Base-by-base conservation (phyloP, 2,797 vertebrate species). In the Gallinago stenura region DNA sequence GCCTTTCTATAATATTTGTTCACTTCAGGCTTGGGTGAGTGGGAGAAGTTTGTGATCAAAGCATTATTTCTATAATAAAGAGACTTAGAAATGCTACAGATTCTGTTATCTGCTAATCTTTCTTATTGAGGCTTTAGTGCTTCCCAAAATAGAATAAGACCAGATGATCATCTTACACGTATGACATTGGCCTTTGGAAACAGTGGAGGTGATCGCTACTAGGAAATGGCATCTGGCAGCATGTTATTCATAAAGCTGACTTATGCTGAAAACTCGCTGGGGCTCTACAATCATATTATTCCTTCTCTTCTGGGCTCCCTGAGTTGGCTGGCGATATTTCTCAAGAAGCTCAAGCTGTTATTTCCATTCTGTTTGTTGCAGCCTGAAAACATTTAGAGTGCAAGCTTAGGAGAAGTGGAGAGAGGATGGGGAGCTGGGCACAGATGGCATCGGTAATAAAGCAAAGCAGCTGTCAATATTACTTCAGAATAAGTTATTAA, bases 391-490 rank as follows among this genome's bases (percentile, higher is more conserved):
- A 45, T 89, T 92, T 80, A 62, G 58, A 93, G n/a, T 58, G 61
- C 37, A 90, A 95, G 62, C 31, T 84, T 65, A 72, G 51, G 48
- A 90, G 62, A 30, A 72, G 57, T 33, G 51, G 83, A 72, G 87
- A 91, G 54, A 69, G 87, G 80, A 46, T 66, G 66, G 73, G 60
- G 83, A 90, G 46, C 58, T 90, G 60, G 66, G 77, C 66, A 77
- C 95, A 96, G 92, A 94, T 90, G 93, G 87, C 73, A 83, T 72
- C 95, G 95, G 92, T 98, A 97, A 98, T 98, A 97, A 93, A 95
- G 93, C 72, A 95, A 96, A 98, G 96, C 97, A 98, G 97, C 97
- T 98, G 98, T 98, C 97, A 97, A 96, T 98, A 97, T 97, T 97
- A 93, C 87, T 57, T 87, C 46, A 75, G 93, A 94, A 96, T 83